These are phyloP conservation scores for Oryzias curvinotus DNA, from an alignment of 2,113 vertebrate species.

Conservation along the genomic window DNA sequence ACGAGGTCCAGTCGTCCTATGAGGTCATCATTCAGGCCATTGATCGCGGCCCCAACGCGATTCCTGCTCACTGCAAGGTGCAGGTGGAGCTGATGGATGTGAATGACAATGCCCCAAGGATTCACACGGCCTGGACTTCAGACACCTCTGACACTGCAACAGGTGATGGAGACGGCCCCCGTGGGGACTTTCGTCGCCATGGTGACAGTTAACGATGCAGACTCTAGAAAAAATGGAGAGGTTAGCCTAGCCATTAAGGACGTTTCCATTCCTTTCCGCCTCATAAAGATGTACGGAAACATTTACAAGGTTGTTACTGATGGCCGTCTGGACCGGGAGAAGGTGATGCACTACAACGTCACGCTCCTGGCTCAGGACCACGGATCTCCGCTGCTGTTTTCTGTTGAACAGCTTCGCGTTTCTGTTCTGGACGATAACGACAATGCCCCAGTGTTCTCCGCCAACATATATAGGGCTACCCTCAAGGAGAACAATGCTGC, in stretches of 20 bases:
- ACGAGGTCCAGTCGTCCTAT: constrained; percentile 78
- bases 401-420: constrained; percentile 79
- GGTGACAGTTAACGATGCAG: constrained; percentile 84
- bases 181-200: constrained; percentile 87
- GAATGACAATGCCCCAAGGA: constrained; percentile 86
- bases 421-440: constrained; percentile 88
- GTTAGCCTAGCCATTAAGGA: constrained; percentile 80
- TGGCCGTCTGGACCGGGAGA: constrained; percentile 84
- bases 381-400: constrained; percentile 78
- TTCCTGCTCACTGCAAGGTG: constrained; percentile 89
- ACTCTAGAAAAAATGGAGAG: constrained; percentile 84
- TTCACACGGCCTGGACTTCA: constrained; percentile 84
- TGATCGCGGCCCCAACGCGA: constrained; percentile 86
- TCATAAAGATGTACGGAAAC: constrained; percentile 82
- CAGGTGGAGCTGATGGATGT: constrained; percentile 85
- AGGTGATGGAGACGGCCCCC: constrained; percentile 82
- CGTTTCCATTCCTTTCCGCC: constrained; percentile 81
- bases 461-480: constrained; percentile 71
- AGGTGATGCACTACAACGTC: constrained; percentile 81
- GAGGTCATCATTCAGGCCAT: constrained; percentile 88
- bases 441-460: constrained; percentile 85
- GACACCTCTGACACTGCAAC: constrained; percentile 67
- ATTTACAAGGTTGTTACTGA: constrained; percentile 89
- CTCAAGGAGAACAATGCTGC: constrained; percentile 82
- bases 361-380: constrained; percentile 81